A percentile compares a stretch with the other conserved stretches of the same genome.
These are phyloP conservation scores for Neopelma chrysocephalum DNA, from an alignment of 2,797 vertebrate species.

Conservation along the genomic window DNA sequence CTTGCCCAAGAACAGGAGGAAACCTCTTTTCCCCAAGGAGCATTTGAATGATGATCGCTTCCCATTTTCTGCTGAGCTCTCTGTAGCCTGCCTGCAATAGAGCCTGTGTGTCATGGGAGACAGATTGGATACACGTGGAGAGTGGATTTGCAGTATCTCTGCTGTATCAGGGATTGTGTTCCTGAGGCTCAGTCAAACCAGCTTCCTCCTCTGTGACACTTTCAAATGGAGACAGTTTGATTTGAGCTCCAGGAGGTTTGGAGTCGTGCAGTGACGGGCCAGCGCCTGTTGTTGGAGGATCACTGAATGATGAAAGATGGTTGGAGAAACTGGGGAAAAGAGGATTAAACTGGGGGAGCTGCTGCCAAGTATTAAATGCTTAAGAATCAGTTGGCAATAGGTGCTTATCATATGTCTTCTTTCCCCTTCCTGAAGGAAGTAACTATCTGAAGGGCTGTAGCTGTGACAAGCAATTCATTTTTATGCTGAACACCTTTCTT, in stretches of 20 bases:
- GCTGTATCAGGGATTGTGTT: neutral
- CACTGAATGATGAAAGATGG: neutral
- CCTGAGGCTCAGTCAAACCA: neutral
- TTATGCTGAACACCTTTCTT: neutral
- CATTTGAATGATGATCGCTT: neutral
- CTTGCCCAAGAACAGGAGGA: neutral
- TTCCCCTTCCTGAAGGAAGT: neutral
- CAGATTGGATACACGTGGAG: neutral
- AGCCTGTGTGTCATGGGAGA: neutral
- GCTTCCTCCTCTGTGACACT: neutral
- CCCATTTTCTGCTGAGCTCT: neutral
- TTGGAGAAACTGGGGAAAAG: constrained; percentile 25
- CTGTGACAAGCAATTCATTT: neutral
- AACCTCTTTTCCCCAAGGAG: neutral
- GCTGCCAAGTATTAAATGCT: constrained; percentile 28
- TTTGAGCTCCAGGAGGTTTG: neutral
- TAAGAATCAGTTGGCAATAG: neutral
- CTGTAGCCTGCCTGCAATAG: neutral
- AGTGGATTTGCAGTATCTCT: neutral
- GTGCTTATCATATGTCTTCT: neutral
- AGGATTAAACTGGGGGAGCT: constrained; percentile 34
- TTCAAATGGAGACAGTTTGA: neutral
- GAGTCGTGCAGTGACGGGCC: neutral
- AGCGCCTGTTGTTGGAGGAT: neutral
- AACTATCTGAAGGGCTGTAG: neutral